Evolutionary conservation across 2,797 vertebrate species (phyloP).

Genomic region (Cuniculus paca): DNA sequence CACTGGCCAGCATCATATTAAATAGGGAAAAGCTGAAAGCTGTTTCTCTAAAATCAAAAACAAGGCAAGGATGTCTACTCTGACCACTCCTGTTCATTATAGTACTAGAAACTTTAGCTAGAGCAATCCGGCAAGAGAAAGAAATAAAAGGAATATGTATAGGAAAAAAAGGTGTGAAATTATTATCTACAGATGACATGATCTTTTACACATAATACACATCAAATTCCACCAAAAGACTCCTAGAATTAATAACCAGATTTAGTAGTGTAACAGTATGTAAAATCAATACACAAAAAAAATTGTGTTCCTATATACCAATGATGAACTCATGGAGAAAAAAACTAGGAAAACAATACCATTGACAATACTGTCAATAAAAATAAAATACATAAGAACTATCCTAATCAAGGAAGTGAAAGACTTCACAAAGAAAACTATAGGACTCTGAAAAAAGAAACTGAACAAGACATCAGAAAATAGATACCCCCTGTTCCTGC

Average conservation of each 20-base stretch:
- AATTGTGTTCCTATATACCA: neutral
- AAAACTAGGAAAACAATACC: neutral
- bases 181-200: neutral
- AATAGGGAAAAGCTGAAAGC: neutral
- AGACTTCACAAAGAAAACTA: neutral
- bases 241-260: neutral
- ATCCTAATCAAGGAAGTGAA: neutral
- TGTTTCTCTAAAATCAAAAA: neutral
- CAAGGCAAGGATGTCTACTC: neutral
- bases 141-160: neutral
- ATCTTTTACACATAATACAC: neutral
- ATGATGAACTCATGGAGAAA: neutral
- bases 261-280: neutral
- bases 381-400: neutral
- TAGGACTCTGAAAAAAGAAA: neutral
- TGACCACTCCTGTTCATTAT: neutral
- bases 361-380: neutral
- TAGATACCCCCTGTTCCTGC: neutral
- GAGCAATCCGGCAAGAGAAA: neutral
- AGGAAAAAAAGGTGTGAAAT: neutral
- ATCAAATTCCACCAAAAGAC: neutral
- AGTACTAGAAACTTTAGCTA: neutral
- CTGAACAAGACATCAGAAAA: neutral
- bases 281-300: neutral
- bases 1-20: neutral